A percentile compares a stretch with the other conserved stretches of the same genome.
Evolutionary conservation across 2,888 invertebrate species (phyloP).

Genomic region (Mimas tiliae): DNA sequence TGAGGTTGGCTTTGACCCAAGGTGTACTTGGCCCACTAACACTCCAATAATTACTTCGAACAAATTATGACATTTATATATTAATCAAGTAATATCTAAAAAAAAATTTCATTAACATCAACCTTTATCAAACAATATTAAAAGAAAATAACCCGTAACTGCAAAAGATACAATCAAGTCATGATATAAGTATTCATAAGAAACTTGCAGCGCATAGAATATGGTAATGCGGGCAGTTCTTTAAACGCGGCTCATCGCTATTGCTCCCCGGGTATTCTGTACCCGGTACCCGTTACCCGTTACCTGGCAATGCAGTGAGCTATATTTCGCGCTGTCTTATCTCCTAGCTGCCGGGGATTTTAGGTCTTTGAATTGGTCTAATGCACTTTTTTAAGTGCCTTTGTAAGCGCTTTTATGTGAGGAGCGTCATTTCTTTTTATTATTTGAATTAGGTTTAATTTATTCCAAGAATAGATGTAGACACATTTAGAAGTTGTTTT

Average conservation of each 20-base stretch:
- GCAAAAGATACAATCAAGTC: slow-evolving; percentile 19
- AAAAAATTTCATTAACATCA: not conserved
- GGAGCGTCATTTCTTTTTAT: not conserved
- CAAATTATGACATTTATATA: no score
- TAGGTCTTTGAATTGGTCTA: slow-evolving; percentile 21
- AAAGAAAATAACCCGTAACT: slow-evolving; percentile 2
- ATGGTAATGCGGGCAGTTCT: slow-evolving; percentile 71
- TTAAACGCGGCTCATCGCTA: slow-evolving; percentile 60
- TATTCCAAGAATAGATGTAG: not conserved
- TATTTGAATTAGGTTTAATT: not conserved
- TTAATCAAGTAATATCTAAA: not conserved
- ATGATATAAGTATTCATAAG: slow-evolving; percentile 27
- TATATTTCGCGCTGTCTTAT: slow-evolving; percentile 20
- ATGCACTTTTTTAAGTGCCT: slow-evolving; percentile 23
- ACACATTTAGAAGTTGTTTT: no score
- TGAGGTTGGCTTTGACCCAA: no score
- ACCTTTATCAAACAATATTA: not conserved
- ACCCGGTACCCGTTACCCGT: slow-evolving; percentile 12
- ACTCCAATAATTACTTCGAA: no score
- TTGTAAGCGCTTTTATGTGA: slow-evolving; percentile 9
- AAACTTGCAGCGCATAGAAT: slow-evolving; percentile 48
- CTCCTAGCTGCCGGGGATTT: slow-evolving; percentile 14
- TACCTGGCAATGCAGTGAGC: slow-evolving; percentile 15
- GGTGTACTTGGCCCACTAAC: no score
- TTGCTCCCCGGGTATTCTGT: slow-evolving; percentile 50